Evolutionary conservation across 2,113 vertebrate species (phyloP), one percentile per base, ranked within the genome.

Genomic region (Lepisosteus oculatus): DNA sequence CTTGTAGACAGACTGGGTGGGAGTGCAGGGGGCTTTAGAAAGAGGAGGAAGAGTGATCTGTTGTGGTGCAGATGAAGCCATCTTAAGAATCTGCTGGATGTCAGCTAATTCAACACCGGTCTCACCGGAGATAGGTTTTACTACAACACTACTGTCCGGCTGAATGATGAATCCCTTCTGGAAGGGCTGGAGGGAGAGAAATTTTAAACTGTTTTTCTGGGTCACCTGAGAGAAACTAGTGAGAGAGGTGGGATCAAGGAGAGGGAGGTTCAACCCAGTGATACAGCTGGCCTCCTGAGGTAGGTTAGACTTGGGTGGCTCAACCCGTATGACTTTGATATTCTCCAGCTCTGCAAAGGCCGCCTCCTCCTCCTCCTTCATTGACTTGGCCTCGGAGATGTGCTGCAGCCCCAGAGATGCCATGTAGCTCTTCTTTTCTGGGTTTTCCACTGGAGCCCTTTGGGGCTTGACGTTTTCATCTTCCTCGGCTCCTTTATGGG

Each of bases 1-100:
- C 81, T 96, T 95, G 81, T 92, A 88, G 67, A 93, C 87, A 0
- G 91, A 88, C 82, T 93, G 92, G 65, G 90, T 80, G 0, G 90
- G 86, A 57, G 89, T 81, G 42, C 92, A 93, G 0, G 94, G 90
- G 68, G 91, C 91, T 88, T 96, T 96, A 77, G 96, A 92, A 76
- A 96, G 90, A 0, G 94, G 86, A 0, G 96, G 95, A 75, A 97
- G 92, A 76, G 92, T 95, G 71, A 97, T 94, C 7, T 95, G 96
- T 45, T 93, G 93, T 3, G 94, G 93, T 0, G 93, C 93, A 0
- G 95, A 91, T 1, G 95, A 83, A 3, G 97, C 93, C 88, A 98
- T 95, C 79, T 96, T 96, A 75, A 98, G 92, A 81, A 99, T 98
- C 88, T 98, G 96, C 83, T 97, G 96, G 83, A 99, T 97, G 81